Percentiles rank a stretch among this genome's conserved stretches.
These are phyloP conservation scores for Artibeus lituratus DNA, from an alignment of 2,797 vertebrate species.

Conservation along the genomic window DNA sequence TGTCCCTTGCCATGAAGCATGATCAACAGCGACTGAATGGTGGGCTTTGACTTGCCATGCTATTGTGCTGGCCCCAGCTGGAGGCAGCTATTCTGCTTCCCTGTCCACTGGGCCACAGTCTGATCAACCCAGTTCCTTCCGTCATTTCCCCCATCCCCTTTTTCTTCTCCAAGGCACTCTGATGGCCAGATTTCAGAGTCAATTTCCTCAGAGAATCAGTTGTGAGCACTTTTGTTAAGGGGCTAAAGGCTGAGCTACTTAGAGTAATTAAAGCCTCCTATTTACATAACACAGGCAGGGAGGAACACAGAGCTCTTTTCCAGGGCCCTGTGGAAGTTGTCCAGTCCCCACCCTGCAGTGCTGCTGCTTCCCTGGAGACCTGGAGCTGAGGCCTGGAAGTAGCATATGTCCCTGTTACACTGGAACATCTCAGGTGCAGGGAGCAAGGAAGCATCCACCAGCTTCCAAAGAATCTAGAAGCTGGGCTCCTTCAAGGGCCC, in stretches of 20 bases:
- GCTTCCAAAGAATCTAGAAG: neutral
- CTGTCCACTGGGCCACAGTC: neutral
- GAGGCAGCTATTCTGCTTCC: neutral
- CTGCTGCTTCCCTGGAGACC: neutral
- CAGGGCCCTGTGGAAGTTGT: neutral
- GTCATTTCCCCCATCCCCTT: accelerated
- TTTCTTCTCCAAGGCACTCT: neutral
- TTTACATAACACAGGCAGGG: constrained; percentile 42
- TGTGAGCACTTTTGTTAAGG: constrained; percentile 33
- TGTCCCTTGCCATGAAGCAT: neutral
- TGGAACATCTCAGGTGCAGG: neutral
- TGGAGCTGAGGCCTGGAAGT: neutral
- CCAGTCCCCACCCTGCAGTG: neutral
- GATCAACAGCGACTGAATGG: neutral
- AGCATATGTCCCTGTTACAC: neutral
- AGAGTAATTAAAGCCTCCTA: constrained; percentile 55
- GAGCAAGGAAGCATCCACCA: neutral
- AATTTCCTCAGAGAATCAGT: constrained; percentile 14
- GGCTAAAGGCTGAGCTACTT: constrained; percentile 46
- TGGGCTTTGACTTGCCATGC: neutral
- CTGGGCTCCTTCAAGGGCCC: neutral
- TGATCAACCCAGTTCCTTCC: neutral
- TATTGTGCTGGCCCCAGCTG: neutral
- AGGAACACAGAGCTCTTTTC: neutral
- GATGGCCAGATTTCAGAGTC: constrained; percentile 37